Base-by-base conservation (phyloP, 2,797 vertebrate species). In the Acanthiza pusilla region DNA sequence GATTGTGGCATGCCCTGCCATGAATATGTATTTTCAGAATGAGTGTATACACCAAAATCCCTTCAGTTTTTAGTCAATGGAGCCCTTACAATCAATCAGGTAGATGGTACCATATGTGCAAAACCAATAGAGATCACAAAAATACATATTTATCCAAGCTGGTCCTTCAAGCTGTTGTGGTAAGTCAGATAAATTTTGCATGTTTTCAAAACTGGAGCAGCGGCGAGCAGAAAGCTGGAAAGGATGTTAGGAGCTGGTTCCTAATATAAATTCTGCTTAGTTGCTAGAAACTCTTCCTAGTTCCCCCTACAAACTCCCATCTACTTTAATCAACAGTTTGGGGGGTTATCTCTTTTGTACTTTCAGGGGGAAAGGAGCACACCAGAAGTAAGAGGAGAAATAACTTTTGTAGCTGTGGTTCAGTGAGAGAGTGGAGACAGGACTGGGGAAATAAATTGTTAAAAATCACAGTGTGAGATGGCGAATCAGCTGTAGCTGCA, bases 101-200 rank as follows among this genome's bases (percentile, higher is more conserved):
- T 96, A 95, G 95, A 96, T 94, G 78, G 77, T 85, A 84, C 96
- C 94, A 94, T 96, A 96, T 94, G 96, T 90, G 83, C 76, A 89
- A 96, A 96, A 87, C 88, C 75, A 94, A 92, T 80, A 94, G 87
- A 92, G 90, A 87, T 92, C 90, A 75, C 79, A 90, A 90, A 95
- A 94, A 95, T 91, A 94, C 95, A 89, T 96, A 96, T 97, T 96
- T 97, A 96, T 95, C 80, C 95, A 96, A 96, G 96, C 94, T 96
- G 95, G 91, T 62, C 72, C 82, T 93, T 85, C 92, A 96, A 95
- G 95, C 89, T 95, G 93, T 74, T 96, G 93, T 66, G 61, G 72
- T 47, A 92, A 93, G 79, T 62, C 91, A 85, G 73, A 96, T 83
- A 85, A 94, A 86, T 92, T 84, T 71, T 88, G 73, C 34, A 58